Percentiles rank a stretch among this genome's conserved stretches.
These are phyloP conservation scores for Ctenoplectra terminalis DNA, from an alignment of 1,140 invertebrate genomes.

Conservation along the genomic window DNA sequence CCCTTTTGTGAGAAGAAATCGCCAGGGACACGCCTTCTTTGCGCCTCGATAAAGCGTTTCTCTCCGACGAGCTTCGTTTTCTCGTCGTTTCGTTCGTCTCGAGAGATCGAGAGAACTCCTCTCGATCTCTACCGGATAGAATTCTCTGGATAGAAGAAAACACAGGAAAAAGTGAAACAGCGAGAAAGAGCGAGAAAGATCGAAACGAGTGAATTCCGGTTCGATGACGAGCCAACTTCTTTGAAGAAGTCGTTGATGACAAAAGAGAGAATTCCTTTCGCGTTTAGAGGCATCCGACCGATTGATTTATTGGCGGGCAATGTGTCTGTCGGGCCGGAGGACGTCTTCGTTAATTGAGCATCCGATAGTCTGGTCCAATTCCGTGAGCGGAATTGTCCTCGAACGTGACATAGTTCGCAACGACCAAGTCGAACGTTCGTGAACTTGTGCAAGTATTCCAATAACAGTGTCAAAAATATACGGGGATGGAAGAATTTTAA, in stretches of 20 bases:
- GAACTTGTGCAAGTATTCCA: neutral
- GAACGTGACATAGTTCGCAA: neutral
- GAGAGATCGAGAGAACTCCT: too few species aligned
- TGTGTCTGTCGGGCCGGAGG: neutral
- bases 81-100: neutral
- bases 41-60: constrained; percentile 12
- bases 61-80: too few species aligned
- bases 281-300: neutral
- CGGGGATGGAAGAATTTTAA: neutral
- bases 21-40: constrained; percentile 9
- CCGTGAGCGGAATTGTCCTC: constrained; percentile 1
- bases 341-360: constrained; percentile 33
- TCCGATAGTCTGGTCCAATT: constrained; percentile 4
- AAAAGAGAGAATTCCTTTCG: neutral
- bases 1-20: constrained; percentile 2
- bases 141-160: neutral
- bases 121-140: neutral
- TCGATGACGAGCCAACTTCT: neutral
- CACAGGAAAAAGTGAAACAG: neutral
- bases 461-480: neutral
- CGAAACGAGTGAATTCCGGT: constrained; percentile 1
- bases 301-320: constrained; percentile 31
- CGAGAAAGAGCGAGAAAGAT: neutral
- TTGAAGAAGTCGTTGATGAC: neutral
- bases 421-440: neutral